phyloP scores from a whole-genome alignment of 2,113 vertebrate species.

The Neopipo cinnamomea region DNA sequence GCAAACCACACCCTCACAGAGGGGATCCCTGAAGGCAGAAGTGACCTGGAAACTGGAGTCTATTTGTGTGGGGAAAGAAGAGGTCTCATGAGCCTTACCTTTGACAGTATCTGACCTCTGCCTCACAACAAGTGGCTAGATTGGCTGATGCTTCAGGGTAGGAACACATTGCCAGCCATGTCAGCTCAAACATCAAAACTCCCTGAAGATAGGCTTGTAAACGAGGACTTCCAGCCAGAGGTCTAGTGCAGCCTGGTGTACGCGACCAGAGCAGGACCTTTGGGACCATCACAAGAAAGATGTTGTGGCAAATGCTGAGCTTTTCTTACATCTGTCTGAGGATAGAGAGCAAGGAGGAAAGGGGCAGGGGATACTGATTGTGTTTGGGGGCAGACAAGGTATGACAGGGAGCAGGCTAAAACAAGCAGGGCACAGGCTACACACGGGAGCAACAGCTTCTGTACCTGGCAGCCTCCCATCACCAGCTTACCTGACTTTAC shows the following conservation, averaged over 20 bases:
- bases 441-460: neutral
- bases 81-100: neutral
- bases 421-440: neutral
- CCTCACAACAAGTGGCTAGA: neutral
- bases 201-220: neutral
- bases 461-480: neutral
- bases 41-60: neutral
- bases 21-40: neutral
- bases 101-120: neutral
- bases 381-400: neutral
- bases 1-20: neutral
- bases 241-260: neutral
- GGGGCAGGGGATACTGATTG: neutral
- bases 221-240: neutral
- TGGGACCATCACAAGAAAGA: neutral
- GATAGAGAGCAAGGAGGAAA: neutral
- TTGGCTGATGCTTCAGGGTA: neutral
- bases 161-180: neutral
- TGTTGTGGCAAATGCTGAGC: neutral
- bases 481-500: neutral
- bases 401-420: neutral
- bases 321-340: neutral
- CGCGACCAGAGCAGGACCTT: neutral
- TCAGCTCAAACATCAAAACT: neutral
- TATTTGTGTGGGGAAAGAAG: rapidly evolving